Conservation (phyloP, 2,113 vertebrate genomes). For the Chaenogobius annularis region DNA sequence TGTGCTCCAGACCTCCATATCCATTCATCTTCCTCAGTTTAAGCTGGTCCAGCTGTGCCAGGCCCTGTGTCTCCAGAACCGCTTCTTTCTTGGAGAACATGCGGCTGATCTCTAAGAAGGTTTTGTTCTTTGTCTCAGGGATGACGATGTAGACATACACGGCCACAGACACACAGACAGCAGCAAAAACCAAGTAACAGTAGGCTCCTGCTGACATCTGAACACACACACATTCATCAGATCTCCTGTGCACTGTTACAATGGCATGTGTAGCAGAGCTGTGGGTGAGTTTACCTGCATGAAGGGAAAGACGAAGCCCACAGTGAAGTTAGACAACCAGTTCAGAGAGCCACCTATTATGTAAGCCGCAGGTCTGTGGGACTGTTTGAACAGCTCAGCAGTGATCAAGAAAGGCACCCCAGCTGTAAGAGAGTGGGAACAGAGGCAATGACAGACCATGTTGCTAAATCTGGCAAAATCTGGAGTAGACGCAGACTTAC, state of each 20-base stretch:
- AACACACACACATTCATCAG: slow-evolving; percentile 4
- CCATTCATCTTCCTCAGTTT: slow-evolving; percentile 79
- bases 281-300: slow-evolving; percentile 73
- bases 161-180: slow-evolving; percentile 80
- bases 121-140: slow-evolving; percentile 91
- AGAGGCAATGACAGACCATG: not conserved
- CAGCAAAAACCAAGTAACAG: slow-evolving; percentile 87
- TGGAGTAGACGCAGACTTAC: slow-evolving; percentile 56
- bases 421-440: slow-evolving; percentile 56
- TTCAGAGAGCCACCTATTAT: slow-evolving; percentile 87
- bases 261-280: not conserved
- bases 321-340: slow-evolving; percentile 91
- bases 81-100: slow-evolving; percentile 79
- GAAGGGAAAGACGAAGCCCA: slow-evolving; percentile 90
- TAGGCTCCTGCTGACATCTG: slow-evolving; percentile 86
- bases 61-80: slow-evolving; percentile 49
- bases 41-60: slow-evolving; percentile 59
- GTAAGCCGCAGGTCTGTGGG: slow-evolving; percentile 85
- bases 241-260: not conserved
- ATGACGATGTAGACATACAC: slow-evolving; percentile 80
- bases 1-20: slow-evolving; percentile 80
- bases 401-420: slow-evolving; percentile 89
- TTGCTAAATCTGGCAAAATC: not conserved
- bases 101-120: slow-evolving; percentile 89
- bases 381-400: slow-evolving; percentile 89